A percentile compares a stretch with the other conserved stretches of the same genome.
Conservation (phyloP, 2,888 invertebrate species). For the Crepidodera aurea region DNA sequence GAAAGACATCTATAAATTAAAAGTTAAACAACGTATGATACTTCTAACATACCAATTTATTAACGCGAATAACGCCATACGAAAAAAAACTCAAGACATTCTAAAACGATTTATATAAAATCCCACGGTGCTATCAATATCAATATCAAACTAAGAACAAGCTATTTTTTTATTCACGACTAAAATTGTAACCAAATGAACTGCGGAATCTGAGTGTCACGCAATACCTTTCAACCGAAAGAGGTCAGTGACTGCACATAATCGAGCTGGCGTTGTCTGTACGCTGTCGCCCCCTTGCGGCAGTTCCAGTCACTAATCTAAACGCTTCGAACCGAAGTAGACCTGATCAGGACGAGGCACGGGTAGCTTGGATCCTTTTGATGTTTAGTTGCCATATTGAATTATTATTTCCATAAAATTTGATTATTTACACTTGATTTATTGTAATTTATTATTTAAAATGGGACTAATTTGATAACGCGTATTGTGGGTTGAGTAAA, state of each 20-base stretch:
- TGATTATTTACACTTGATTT: not conserved
- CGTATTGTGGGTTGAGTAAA: not conserved
- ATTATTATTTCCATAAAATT: no score
- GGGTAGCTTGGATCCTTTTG: not conserved
- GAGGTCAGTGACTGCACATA: slow-evolving; percentile 42
- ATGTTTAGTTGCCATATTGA: not conserved
- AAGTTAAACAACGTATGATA: no score
- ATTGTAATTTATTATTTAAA: not conserved
- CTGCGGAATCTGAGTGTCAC: slow-evolving; percentile 33
- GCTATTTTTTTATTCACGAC: slow-evolving; percentile 7
- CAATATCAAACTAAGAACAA: not conserved
- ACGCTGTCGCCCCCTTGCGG: slow-evolving; percentile 35
- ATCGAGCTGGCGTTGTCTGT: slow-evolving; percentile 33
- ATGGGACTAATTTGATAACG: not conserved
- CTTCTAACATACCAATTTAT: no score
- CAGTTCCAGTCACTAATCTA: slow-evolving; percentile 6
- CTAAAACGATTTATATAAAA: slow-evolving; percentile 1
- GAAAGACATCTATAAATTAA: no score
- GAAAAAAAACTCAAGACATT: not conserved
- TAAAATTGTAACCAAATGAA: slow-evolving; percentile 15
- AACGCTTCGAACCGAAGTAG: slow-evolving; percentile 13
- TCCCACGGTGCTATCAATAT: slow-evolving; percentile 13
- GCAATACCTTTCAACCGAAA: slow-evolving; percentile 39
- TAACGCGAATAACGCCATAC: no score
- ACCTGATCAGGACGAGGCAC: slow-evolving; percentile 5